phyloP scores from a whole-genome alignment of 2,888 invertebrate genomes.

The Operophtera brumata region DNA sequence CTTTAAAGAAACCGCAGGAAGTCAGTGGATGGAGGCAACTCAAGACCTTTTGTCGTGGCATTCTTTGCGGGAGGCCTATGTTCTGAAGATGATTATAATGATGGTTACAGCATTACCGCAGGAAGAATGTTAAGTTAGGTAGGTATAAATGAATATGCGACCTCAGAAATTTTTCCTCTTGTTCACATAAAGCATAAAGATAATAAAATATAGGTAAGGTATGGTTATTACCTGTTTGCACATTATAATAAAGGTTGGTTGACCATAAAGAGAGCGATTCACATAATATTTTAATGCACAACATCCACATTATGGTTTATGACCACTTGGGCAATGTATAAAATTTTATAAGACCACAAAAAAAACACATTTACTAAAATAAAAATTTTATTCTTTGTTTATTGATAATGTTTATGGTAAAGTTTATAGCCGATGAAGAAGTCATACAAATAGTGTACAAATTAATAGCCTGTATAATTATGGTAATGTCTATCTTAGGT shows the following conservation, averaged over 20 bases:
- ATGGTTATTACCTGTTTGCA: slow-evolving; percentile 25
- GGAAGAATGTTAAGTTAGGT: too few species aligned
- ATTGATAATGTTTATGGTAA: slow-evolving; percentile 20
- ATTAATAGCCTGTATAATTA: neutral
- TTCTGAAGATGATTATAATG: too few species aligned
- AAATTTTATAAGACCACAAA: slow-evolving; percentile 35
- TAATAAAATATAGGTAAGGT: too few species aligned
- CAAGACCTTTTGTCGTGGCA: too few species aligned
- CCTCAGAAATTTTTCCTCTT: neutral
- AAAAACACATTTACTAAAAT: slow-evolving; percentile 30
- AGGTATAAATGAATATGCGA: neutral
- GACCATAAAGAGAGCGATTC: slow-evolving; percentile 44
- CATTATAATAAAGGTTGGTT: slow-evolving; percentile 34
- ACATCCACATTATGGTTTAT: slow-evolving; percentile 45
- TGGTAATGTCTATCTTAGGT: neutral
- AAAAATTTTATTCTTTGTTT: slow-evolving; percentile 36
- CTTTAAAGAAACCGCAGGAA: too few species aligned
- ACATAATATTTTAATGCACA: slow-evolving; percentile 50
- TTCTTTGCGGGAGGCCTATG: too few species aligned
- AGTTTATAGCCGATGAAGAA: slow-evolving; percentile 15
- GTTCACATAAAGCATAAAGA: too few species aligned
- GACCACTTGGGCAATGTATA: slow-evolving; percentile 31
- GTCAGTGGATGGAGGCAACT: too few species aligned
- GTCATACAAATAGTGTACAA: slow-evolving; percentile 10
- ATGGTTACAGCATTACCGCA: too few species aligned